phyloP scores from a whole-genome alignment of 2,888 invertebrate genomes.

The Idaea biselata region DNA sequence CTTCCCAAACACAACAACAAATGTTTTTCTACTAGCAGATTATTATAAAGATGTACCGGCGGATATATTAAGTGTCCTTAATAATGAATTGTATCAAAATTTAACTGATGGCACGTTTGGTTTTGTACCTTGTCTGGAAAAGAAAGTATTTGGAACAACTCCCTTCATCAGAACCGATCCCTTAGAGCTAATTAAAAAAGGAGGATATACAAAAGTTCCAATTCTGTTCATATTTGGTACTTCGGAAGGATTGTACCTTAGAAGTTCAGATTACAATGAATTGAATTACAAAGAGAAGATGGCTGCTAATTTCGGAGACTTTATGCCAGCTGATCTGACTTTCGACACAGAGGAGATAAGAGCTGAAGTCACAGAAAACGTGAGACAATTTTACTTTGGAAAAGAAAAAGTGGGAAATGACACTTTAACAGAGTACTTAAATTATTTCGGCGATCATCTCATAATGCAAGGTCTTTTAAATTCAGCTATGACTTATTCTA shows the following conservation, averaged over 20 bases:
- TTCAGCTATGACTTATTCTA: conserved; percentile 31
- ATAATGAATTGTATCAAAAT: conserved; percentile 33
- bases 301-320: conserved; percentile 36
- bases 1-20: conserved; percentile 13
- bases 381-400: conserved; percentile 39
- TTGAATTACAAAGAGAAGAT: conserved; percentile 36
- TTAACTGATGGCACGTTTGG: conserved; percentile 40
- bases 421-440: conserved; percentile 30
- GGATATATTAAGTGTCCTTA: conserved; percentile 26
- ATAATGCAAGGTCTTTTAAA: conserved; percentile 34
- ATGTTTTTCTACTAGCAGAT: conserved; percentile 22
- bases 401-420: conserved; percentile 29
- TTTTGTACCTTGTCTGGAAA: conserved; percentile 44
- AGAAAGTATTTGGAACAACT: conserved; percentile 17
- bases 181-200: conserved; percentile 24
- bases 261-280: conserved; percentile 35
- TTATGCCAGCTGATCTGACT: conserved; percentile 39
- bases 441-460: conserved; percentile 39
- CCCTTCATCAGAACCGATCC: conserved; percentile 33
- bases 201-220: conserved; percentile 32
- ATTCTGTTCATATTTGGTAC: conserved; percentile 36
- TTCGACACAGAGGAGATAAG: conserved; percentile 31
- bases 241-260: conserved; percentile 37
- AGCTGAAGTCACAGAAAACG: conserved; percentile 25
- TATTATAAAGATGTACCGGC: conserved; percentile 29